phyloP scores from a whole-genome alignment of 2,888 invertebrate species.

The Papilio elwesi region DNA sequence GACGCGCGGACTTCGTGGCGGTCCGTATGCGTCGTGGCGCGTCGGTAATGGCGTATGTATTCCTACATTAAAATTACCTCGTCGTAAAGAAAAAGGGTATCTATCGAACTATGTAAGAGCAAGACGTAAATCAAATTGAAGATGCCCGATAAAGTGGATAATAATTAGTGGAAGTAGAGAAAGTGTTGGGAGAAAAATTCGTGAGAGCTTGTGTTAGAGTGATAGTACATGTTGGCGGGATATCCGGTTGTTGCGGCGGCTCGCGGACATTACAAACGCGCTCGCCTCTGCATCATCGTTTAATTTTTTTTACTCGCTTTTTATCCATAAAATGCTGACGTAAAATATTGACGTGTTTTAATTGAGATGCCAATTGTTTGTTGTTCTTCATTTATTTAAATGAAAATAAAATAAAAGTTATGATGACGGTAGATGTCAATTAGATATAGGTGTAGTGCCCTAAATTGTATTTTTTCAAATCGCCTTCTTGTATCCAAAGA shows the following conservation, averaged over 20 bases:
- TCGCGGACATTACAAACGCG: conserved; percentile 15
- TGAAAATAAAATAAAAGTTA: no score
- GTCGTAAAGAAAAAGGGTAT: conserved; percentile 81
- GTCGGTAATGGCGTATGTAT: conserved; percentile 45
- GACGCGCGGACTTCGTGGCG: conserved; percentile 57
- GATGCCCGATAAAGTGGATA: conserved; percentile 84
- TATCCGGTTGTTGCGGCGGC: conserved; percentile 69
- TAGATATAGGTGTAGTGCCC: no score
- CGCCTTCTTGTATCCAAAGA: neutral
- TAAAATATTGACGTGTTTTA: neutral
- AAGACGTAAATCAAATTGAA: conserved; percentile 84
- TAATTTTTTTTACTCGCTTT: conserved; percentile 2
- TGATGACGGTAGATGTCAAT: no score
- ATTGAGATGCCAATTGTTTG: no score
- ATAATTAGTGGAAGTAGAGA: conserved; percentile 84
- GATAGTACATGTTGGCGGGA: conserved; percentile 81
- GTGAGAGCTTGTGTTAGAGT: conserved; percentile 82
- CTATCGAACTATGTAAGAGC: conserved; percentile 78
- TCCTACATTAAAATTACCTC: conserved; percentile 71
- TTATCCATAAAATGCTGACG: neutral
- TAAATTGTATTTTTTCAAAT: neutral
- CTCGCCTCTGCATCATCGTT: neutral
- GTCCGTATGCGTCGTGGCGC: conserved; percentile 53
- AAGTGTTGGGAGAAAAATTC: conserved; percentile 84
- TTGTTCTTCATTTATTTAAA: no score